phyloP scores from a whole-genome alignment of 2,797 vertebrate genomes.

The Hemibagrus guttatus region DNA sequence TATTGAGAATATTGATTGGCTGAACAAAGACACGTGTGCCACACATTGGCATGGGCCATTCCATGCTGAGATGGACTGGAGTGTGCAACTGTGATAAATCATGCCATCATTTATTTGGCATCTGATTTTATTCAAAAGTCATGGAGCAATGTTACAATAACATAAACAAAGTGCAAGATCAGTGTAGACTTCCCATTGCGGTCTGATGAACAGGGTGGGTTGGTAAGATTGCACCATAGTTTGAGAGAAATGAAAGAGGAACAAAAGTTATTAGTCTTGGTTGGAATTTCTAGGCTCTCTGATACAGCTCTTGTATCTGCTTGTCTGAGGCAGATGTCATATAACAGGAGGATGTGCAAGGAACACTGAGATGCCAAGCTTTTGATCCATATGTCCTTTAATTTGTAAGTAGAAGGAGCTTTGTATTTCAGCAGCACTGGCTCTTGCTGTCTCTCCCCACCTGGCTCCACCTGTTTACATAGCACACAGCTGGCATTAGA shows the following conservation, averaged over 20 bases:
- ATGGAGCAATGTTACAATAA: conserved; percentile 26
- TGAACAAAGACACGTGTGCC: conserved; percentile 51
- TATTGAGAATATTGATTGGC: conserved; percentile 60
- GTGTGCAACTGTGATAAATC: conserved; percentile 37
- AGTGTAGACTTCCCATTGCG: neutral
- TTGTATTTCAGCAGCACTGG: conserved; percentile 25
- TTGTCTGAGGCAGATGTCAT: conserved; percentile 60
- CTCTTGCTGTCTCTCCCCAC: conserved; percentile 11
- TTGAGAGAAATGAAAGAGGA: conserved; percentile 18
- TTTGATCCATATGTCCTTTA: conserved; percentile 71
- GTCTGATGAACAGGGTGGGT: conserved; percentile 9
- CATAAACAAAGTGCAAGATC: conserved; percentile 28
- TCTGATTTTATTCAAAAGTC: conserved; percentile 35
- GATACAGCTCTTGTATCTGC: conserved; percentile 49
- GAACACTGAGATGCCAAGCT: conserved; percentile 47
- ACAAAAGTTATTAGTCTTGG: conserved; percentile 10
- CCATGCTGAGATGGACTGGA: conserved; percentile 40
- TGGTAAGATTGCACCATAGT: conserved; percentile 1
- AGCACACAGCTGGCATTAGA: conserved; percentile 4
- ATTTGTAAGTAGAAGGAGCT: conserved; percentile 57
- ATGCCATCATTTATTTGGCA: conserved; percentile 39
- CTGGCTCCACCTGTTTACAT: conserved; percentile 7
- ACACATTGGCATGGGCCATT: conserved; percentile 38
- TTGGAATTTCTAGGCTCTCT: conserved; percentile 34
- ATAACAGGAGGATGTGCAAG: conserved; percentile 34